These are phyloP conservation scores for Yponomeuta evonymella DNA, from an alignment of 2,888 invertebrate species.

Conservation along the genomic window DNA sequence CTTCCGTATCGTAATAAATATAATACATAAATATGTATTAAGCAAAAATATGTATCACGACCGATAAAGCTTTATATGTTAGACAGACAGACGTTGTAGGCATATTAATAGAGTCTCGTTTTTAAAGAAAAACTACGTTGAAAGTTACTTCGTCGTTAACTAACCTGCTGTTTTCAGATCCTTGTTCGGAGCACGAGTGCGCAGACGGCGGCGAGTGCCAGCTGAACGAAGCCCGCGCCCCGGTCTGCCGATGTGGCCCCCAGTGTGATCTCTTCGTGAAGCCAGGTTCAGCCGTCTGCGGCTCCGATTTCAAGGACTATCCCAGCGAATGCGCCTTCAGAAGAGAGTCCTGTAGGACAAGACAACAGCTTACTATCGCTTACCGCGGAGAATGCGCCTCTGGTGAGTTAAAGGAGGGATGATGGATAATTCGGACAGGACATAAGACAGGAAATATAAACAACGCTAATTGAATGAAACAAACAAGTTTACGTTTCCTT, in stretches of 20 bases:
- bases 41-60: too few species aligned
- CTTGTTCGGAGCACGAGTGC: slow-evolving; percentile 87
- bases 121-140: too few species aligned
- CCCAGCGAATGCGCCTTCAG: slow-evolving; percentile 88
- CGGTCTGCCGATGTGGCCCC: slow-evolving; percentile 87
- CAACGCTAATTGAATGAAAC: neutral
- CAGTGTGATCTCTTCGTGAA: slow-evolving; percentile 84
- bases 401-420: slow-evolving; percentile 67
- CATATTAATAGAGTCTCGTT: too few species aligned
- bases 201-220: slow-evolving; percentile 88
- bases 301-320: slow-evolving; percentile 87
- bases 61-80: too few species aligned
- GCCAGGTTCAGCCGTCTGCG: slow-evolving; percentile 81
- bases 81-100: too few species aligned
- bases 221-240: slow-evolving; percentile 84
- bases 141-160: neutral
- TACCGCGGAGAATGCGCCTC: slow-evolving; percentile 89
- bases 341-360: slow-evolving; percentile 85
- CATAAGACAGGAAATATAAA: neutral
- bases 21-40: too few species aligned
- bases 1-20: too few species aligned
- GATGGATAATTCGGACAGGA: neutral
- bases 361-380: slow-evolving; percentile 84
- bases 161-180: slow-evolving; percentile 77
- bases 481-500: neutral